Evolutionary conservation across 2,888 invertebrate genomes (phyloP).

Genomic region (Abrostola triplasia): DNA sequence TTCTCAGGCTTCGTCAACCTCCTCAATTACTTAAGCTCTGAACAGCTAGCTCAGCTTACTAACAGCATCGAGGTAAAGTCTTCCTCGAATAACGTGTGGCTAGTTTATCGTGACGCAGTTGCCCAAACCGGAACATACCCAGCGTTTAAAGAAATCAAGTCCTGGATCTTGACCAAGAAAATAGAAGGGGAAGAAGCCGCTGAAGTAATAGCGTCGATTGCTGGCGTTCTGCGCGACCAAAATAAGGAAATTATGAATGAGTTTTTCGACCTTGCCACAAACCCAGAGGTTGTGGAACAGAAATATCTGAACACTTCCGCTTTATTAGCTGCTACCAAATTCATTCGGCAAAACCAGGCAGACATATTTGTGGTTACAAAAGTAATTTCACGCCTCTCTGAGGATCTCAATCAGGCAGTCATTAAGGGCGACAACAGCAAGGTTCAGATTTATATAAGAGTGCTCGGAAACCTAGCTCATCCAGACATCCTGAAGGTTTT

Average conservation of each 20-base stretch:
- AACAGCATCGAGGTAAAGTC: slow-evolving; percentile 81
- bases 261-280: slow-evolving; percentile 88
- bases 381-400: slow-evolving; percentile 88
- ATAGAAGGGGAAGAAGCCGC: slow-evolving; percentile 88
- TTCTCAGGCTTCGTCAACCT: slow-evolving; percentile 88
- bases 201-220: slow-evolving; percentile 85
- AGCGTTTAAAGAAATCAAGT: slow-evolving; percentile 88
- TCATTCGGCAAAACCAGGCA: slow-evolving; percentile 88
- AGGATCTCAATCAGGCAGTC: slow-evolving; percentile 87
- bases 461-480: slow-evolving; percentile 90
- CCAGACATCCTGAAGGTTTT: slow-evolving; percentile 88
- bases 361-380: slow-evolving; percentile 85
- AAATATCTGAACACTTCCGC: slow-evolving; percentile 85
- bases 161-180: slow-evolving; percentile 87
- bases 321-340: slow-evolving; percentile 87
- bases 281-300: slow-evolving; percentile 84
- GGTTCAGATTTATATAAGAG: slow-evolving; percentile 89
- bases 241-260: slow-evolving; percentile 89
- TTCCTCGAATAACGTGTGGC: slow-evolving; percentile 85
- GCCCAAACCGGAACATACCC: slow-evolving; percentile 90
- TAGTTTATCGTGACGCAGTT: slow-evolving; percentile 89
- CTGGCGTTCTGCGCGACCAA: slow-evolving; percentile 87
- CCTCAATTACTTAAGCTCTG: slow-evolving; percentile 88
- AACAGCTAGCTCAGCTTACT: slow-evolving; percentile 88
- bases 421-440: slow-evolving; percentile 84